phyloP scores from a whole-genome alignment of 2,888 invertebrate genomes.

The Conus canariensis region DNA sequence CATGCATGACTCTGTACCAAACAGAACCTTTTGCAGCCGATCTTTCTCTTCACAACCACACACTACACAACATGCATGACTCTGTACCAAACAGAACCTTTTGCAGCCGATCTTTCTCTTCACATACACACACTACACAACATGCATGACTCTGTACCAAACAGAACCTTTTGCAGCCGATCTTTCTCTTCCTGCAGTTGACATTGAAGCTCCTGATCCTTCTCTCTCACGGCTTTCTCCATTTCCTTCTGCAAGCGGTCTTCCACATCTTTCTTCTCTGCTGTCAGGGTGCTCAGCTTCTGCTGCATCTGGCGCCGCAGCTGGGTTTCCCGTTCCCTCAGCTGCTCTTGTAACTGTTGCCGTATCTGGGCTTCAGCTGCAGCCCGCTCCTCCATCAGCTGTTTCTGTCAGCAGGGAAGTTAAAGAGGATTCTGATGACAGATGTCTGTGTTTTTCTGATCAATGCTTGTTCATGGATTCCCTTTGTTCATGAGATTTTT shows the following conservation, averaged over 20 bases:
- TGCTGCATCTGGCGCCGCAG: conserved; percentile 58
- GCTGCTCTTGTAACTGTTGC: conserved; percentile 53
- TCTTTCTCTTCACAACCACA: too few species aligned
- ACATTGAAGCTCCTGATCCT: conserved; percentile 68
- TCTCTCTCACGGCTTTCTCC: conserved; percentile 82
- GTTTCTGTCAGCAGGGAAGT: not conserved
- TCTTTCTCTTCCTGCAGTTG: conserved; percentile 58
- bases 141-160: not conserved
- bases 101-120: too few species aligned
- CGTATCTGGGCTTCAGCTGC: conserved; percentile 54
- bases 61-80: not conserved
- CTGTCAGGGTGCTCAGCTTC: conserved; percentile 50
- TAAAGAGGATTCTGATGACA: too few species aligned
- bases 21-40: too few species aligned
- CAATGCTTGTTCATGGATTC: too few species aligned
- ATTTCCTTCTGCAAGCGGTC: conserved; percentile 79
- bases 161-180: conserved; percentile 42
- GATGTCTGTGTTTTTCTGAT: too few species aligned
- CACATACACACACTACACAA: not conserved
- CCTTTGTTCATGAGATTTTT: too few species aligned
- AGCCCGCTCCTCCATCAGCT: conserved; percentile 43
- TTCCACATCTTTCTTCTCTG: conserved; percentile 72
- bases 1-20: too few species aligned
- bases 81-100: not conserved
- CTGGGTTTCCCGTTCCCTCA: conserved; percentile 56